Conservation (phyloP, 2,797 vertebrate genomes). For the Sebastiscus albofasciatus region DNA sequence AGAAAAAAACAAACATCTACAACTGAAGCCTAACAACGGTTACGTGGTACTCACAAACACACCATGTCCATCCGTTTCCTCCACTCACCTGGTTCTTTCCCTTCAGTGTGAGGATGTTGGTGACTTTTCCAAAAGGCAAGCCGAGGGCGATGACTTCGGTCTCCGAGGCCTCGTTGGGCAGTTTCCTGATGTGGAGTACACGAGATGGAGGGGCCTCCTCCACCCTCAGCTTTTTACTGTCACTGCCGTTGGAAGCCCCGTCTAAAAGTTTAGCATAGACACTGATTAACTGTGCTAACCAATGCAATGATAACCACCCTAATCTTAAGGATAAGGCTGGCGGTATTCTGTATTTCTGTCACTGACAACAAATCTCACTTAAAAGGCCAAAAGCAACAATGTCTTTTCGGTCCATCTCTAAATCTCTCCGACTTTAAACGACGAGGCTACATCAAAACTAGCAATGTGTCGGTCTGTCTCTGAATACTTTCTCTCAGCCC, state of each 20-base stretch:
- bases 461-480: neutral
- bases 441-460: neutral
- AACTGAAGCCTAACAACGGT: neutral
- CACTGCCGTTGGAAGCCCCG: slow-evolving; percentile 92
- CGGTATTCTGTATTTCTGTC: neutral
- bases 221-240: slow-evolving; percentile 95
- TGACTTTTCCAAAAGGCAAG: slow-evolving; percentile 97
- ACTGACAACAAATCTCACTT: too few species aligned
- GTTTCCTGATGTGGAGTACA: slow-evolving; percentile 97
- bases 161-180: slow-evolving; percentile 95
- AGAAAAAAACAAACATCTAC: neutral
- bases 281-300: neutral
- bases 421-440: neutral
- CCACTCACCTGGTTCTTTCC: slow-evolving; percentile 96
- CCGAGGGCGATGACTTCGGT: slow-evolving; percentile 97
- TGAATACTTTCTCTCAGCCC: neutral
- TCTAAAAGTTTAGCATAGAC: slow-evolving; percentile 58
- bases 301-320: neutral
- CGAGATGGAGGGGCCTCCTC: slow-evolving; percentile 94
- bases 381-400: neutral
- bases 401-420: neutral
- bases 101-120: slow-evolving; percentile 97
- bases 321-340: neutral
- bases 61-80: neutral
- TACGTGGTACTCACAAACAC: neutral